A percentile compares a stretch with the other conserved stretches of the same genome.
phyloP scores from a whole-genome alignment of 2,797 vertebrate species.

The Melanotaenia parkinsoni region DNA sequence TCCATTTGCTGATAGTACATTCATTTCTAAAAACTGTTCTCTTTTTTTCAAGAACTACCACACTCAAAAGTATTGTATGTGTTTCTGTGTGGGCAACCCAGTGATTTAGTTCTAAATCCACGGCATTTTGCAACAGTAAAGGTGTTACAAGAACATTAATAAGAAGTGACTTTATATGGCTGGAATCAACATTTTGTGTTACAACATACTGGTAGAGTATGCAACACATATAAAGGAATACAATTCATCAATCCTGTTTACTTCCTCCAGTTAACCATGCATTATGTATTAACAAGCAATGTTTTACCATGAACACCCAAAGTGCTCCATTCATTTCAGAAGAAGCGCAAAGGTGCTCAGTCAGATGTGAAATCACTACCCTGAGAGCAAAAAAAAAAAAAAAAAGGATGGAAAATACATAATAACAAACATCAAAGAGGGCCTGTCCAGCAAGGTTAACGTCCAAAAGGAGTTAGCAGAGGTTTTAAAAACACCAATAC shows the following conservation, averaged over 20 bases:
- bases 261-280: background rate
- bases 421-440: constrained; percentile 71
- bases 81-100: background rate
- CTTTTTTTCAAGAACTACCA: background rate
- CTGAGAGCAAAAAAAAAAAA: constrained; percentile 30
- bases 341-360: constrained; percentile 42
- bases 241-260: background rate
- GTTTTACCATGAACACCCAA: constrained; percentile 8
- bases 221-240: background rate
- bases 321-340: background rate
- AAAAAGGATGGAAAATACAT: constrained; percentile 68
- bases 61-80: background rate
- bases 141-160: background rate
- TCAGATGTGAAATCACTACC: constrained; percentile 71
- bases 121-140: background rate
- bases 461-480: constrained; percentile 59
- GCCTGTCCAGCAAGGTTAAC: constrained; percentile 56
- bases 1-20: constrained; percentile 6
- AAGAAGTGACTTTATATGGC: background rate
- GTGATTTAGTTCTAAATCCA: background rate
- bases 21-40: background rate
- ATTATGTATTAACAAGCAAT: background rate
- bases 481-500: constrained; percentile 71
- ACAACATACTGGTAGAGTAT: background rate
- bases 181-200: background rate